phyloP scores from a whole-genome alignment of 2,113 vertebrate species.

The Cheirogaleus medius region DNA sequence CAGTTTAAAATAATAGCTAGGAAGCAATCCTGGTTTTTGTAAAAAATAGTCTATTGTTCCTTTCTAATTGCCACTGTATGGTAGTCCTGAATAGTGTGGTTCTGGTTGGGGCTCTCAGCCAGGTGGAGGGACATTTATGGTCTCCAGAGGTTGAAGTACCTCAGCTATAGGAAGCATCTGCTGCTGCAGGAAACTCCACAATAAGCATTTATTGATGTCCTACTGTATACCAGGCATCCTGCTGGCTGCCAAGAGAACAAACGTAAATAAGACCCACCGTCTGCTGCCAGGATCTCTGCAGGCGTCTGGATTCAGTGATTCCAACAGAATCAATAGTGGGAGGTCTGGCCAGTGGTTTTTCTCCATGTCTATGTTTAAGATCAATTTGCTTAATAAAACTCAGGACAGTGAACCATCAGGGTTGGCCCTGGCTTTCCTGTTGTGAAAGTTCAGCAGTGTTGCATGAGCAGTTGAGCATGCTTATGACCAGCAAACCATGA shows the following conservation, averaged over 20 bases:
- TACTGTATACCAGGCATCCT: background rate
- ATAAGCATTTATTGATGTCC: background rate
- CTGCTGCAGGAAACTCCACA: conserved; percentile 20
- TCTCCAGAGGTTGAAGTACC: background rate
- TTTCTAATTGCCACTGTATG: background rate
- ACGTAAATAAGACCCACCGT: background rate
- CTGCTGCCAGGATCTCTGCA: background rate
- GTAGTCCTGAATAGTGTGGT: background rate
- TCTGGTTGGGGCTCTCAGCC: background rate
- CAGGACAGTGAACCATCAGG: background rate
- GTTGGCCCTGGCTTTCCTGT: background rate
- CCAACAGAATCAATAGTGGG: background rate
- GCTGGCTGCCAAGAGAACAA: background rate
- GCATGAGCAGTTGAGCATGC: background rate
- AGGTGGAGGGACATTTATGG: background rate
- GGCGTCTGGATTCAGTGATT: background rate
- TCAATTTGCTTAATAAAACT: background rate
- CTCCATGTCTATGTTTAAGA: background rate
- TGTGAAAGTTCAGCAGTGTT: background rate
- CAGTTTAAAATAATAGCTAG: background rate
- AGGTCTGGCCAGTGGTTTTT: background rate
- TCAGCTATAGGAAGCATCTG: conserved; percentile 12
- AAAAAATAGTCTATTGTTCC: background rate
- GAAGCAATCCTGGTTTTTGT: background rate
- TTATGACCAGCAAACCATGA: background rate